A percentile compares a stretch with the other conserved stretches of the same genome.
Conservation (phyloP, 2,888 invertebrate species). For the Caenorhabditis sinica region DNA sequence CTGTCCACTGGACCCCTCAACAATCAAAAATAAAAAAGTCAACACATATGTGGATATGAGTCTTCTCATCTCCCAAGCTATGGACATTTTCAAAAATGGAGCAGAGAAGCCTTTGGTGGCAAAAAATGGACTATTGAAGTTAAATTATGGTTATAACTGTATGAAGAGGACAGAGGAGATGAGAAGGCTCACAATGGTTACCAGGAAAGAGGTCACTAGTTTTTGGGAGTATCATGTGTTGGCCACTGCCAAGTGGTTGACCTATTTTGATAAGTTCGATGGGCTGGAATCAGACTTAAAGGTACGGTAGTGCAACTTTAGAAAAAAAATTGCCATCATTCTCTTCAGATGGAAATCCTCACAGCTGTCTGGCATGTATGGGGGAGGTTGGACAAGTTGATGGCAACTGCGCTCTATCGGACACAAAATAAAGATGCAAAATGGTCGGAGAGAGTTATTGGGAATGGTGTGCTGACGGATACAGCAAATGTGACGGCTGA, state of each 20-base stretch:
- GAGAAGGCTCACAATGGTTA: neutral
- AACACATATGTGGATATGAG: slow-evolving; percentile 17
- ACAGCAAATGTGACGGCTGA: neutral
- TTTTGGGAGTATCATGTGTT: slow-evolving; percentile 53
- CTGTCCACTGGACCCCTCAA: neutral
- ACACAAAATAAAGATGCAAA: slow-evolving; percentile 17
- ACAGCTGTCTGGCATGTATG: slow-evolving; percentile 58
- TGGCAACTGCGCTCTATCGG: slow-evolving; percentile 49
- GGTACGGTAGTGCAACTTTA: slow-evolving; percentile 7
- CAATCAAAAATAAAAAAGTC: neutral
- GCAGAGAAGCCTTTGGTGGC: slow-evolving; percentile 20
- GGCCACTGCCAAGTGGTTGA: slow-evolving; percentile 56
- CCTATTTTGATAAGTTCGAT: slow-evolving; percentile 54
- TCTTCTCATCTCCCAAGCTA: slow-evolving; percentile 18
- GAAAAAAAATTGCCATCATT: too few relatives aligned
- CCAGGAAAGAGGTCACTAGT: slow-evolving; percentile 8
- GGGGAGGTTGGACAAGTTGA: slow-evolving; percentile 52
- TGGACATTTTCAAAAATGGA: slow-evolving; percentile 36
- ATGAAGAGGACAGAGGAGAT: slow-evolving; percentile 12
- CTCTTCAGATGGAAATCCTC: slow-evolving; percentile 55
- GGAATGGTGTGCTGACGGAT: slow-evolving; percentile 34
- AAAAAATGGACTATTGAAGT: slow-evolving; percentile 18
- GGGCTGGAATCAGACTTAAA: slow-evolving; percentile 49
- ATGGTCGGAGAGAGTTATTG: slow-evolving; percentile 16
- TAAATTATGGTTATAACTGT: slow-evolving; percentile 29